phyloP scores from a whole-genome alignment of 1,140 invertebrate species.

The Drosophila burlai region DNA sequence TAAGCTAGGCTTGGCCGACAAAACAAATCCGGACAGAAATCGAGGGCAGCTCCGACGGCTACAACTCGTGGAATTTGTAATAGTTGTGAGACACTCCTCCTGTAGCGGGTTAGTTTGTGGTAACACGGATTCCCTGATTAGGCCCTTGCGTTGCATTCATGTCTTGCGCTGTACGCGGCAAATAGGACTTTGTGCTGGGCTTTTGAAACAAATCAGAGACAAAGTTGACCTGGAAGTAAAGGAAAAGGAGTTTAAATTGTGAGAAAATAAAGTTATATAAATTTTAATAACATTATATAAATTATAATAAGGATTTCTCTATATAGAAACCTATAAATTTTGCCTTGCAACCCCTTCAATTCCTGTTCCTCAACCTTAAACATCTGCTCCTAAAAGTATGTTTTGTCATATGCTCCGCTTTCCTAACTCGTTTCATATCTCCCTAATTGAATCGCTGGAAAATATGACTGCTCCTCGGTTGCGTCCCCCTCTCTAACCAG shows the following conservation, averaged over 20 bases:
- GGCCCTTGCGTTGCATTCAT: constrained; percentile 23
- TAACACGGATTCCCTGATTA: constrained; percentile 45
- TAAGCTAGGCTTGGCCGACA: constrained; percentile 41
- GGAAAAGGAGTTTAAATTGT: not conserved
- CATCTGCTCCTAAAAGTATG: constrained; percentile 65
- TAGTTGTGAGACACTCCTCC: constrained; percentile 19
- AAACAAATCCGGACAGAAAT: constrained; percentile 14
- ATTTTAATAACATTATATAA: not conserved
- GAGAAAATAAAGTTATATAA: not conserved
- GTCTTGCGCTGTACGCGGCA: constrained; percentile 72
- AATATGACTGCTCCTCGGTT: constrained; percentile 12
- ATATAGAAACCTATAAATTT: not conserved
- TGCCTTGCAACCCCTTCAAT: too few relatives aligned
- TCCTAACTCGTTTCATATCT: constrained; percentile 18
- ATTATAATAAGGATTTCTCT: not conserved
- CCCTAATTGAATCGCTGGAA: constrained; percentile 37
- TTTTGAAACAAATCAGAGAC: constrained; percentile 75
- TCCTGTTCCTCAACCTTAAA: not conserved
- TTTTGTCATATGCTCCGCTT: not conserved
- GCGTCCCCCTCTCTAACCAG: not conserved
- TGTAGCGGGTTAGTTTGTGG: constrained; percentile 50
- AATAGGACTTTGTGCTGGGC: constrained; percentile 48
- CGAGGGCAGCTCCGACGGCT: constrained; percentile 11
- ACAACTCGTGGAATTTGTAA: constrained; percentile 72
- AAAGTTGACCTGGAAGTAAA: constrained; percentile 73